Conservation (phyloP, 37 sponge, comb jelly and placozoan genomes). For the Mnemiopsis leidyi region DNA sequence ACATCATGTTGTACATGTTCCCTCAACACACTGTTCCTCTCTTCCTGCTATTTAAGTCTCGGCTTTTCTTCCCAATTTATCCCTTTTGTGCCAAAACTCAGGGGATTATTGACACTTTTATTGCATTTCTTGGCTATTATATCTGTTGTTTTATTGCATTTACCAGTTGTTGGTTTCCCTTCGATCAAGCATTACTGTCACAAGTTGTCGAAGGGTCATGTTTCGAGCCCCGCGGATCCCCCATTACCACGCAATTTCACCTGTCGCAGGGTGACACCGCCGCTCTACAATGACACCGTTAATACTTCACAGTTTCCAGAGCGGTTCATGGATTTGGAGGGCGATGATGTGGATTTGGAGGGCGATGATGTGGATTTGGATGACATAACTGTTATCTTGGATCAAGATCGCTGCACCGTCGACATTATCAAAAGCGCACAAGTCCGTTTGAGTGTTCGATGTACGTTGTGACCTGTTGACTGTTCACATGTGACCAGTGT, state of each 20-base stretch:
- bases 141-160: too few relatives aligned
- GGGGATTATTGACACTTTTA: neutral
- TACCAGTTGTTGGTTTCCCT: too few relatives aligned
- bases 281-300: too few relatives aligned
- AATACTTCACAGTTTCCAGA: neutral
- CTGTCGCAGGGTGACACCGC: neutral
- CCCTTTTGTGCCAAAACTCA: too few relatives aligned
- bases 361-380: neutral
- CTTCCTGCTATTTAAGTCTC: too few relatives aligned
- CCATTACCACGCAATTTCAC: neutral
- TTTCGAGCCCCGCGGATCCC: too few relatives aligned
- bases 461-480: neutral
- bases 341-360: neutral
- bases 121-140: neutral
- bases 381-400: neutral
- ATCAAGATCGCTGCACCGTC: neutral
- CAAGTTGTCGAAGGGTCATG: too few relatives aligned
- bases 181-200: too few relatives aligned
- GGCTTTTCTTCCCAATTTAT: too few relatives aligned
- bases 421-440: neutral
- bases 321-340: neutral
- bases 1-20: too few relatives aligned
- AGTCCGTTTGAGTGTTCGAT: neutral
- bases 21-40: too few relatives aligned
- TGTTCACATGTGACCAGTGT: too few relatives aligned